Evolutionary conservation across 2,797 vertebrate genomes (phyloP), one percentile per base, ranked within the genome.

Genomic region (Setipinna tenuifilis): DNA sequence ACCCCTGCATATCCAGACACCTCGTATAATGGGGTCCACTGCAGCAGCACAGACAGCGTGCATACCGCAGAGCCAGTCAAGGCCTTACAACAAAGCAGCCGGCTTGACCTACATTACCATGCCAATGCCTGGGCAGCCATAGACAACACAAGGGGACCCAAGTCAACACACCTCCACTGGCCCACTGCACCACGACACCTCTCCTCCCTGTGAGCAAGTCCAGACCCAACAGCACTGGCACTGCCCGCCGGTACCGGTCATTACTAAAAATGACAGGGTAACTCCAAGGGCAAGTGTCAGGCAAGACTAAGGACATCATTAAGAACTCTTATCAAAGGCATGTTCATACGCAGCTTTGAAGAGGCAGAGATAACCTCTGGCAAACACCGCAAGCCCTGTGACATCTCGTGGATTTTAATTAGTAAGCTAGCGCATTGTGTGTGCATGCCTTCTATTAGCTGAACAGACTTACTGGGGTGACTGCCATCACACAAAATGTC

Each of bases 61-160:
- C 91, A 92, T 89, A 91, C 86, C 91, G 86, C 82, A 89, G 82
- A 87, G 48, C 89, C 84, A 85, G 90, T 85, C 87, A 90, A 91
- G 88, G 90, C 91, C 90, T 61, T 61, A 87, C 88, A 81, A 92
- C 82, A 93, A 90, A 88, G 87, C 84, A 71, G 80, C 6, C 14
- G 83, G 85, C 61, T 48, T 86, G 6, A 68, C 86, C 35, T 23
- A 46, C 83, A 90, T 93, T 89, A 92, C 85, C 91, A 92, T 89
- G 81, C 87, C 54, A 92, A 91, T 86, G 83, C 85, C 23, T 3
- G 25, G 83, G 59, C 82, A 82, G 62, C 16, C 71, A 41, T 9
- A 78, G 31, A 78, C 71, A 78, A 78, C 71, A 78, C 9, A 35
- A n/a, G 31, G 71, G 71, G 31, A 78, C 16, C 16, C 71, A 78